Base-by-base conservation (phyloP, 2,113 vertebrate genomes). In the Pardalotus punctatus region DNA sequence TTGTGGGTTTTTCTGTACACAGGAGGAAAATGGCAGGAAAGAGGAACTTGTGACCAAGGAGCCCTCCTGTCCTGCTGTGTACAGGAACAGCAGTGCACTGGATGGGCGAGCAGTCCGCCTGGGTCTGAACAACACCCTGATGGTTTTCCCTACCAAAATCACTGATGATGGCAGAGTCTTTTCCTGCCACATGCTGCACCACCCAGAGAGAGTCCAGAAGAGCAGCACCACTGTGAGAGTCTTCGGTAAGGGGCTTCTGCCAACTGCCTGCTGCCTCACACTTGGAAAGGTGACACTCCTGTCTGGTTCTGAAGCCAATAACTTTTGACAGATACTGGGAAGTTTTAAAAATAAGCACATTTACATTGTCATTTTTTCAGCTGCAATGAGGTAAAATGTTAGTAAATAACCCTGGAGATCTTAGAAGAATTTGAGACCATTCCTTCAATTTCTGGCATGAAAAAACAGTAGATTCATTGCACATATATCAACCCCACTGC, bases 181-280 rank as follows among this genome's bases (percentile, higher is more conserved):
- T 69, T 96, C 92, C 69, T 96, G 96, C 67, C 79, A 45, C 0
- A 5, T 96, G 67, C 5, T 7, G 22, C n/a, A 88, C 85, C 87
- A 88, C 20, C 38, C 79, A 0, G 90, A 94, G 42, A 96, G 91
- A 93, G 85, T 84, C 50, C 60, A 36, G 72, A 97, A 76, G 67
- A 96, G 51, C 80, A 97, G 88, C 70, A 98, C 93, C 71, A 97
- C 29, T 0, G 79, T 98, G 58, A 97, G 94, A 90, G 94, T 97
- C 25, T 98, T 97, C 0, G 97, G 96, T 98, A 96, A 98, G 97
- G 16, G 31, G 14, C 42, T 92, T 45, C 24, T 13, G 40, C 23
- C 50, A 72, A 6, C 9, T 27, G 20, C 16, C 27, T 1, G 0
- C 20, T 48, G 56, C 31, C 33, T 54, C 77, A 35, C 31, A 7